phyloP scores from a whole-genome alignment of 2,888 invertebrate genomes.

The Caenorhabditis wallacei region DNA sequence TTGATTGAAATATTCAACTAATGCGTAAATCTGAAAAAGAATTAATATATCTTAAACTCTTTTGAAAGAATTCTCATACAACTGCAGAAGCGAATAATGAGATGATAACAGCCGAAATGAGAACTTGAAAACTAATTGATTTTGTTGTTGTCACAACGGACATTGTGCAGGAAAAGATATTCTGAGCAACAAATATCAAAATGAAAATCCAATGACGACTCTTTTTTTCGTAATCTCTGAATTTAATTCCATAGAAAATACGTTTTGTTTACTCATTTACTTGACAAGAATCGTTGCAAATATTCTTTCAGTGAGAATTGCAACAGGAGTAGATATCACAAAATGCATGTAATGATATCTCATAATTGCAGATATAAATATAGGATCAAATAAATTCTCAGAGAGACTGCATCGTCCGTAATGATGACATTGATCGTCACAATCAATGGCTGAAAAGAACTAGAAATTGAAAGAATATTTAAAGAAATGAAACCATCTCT shows the following conservation, averaged over 20 bases:
- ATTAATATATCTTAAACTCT: neutral
- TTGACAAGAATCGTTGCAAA: slow-evolving; percentile 60
- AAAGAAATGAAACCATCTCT: slow-evolving; percentile 8
- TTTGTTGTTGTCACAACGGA: slow-evolving; percentile 49
- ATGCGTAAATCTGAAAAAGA: slow-evolving; percentile 43
- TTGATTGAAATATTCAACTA: slow-evolving; percentile 56
- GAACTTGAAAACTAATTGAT: slow-evolving; percentile 43
- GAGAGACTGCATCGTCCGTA: slow-evolving; percentile 32
- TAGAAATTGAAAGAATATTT: neutral
- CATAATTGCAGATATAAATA: slow-evolving; percentile 56
- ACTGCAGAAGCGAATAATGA: slow-evolving; percentile 41
- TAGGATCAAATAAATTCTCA: slow-evolving; percentile 37
- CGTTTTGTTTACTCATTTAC: slow-evolving; percentile 13
- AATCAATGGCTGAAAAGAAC: slow-evolving; percentile 33
- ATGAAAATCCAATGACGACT: slow-evolving; percentile 59
- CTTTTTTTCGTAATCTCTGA: slow-evolving; percentile 61
- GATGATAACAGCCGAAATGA: slow-evolving; percentile 38
- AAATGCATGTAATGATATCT: slow-evolving; percentile 66
- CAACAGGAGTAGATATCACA: slow-evolving; percentile 53
- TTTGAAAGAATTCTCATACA: neutral
- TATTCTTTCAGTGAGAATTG: slow-evolving; percentile 54
- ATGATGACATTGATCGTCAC: slow-evolving; percentile 44
- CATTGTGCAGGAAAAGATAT: slow-evolving; percentile 32
- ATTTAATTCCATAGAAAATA: slow-evolving; percentile 15
- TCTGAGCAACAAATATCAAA: slow-evolving; percentile 40